Conservation (phyloP, 1,140 invertebrate genomes). For the Penaeus japonicus region DNA sequence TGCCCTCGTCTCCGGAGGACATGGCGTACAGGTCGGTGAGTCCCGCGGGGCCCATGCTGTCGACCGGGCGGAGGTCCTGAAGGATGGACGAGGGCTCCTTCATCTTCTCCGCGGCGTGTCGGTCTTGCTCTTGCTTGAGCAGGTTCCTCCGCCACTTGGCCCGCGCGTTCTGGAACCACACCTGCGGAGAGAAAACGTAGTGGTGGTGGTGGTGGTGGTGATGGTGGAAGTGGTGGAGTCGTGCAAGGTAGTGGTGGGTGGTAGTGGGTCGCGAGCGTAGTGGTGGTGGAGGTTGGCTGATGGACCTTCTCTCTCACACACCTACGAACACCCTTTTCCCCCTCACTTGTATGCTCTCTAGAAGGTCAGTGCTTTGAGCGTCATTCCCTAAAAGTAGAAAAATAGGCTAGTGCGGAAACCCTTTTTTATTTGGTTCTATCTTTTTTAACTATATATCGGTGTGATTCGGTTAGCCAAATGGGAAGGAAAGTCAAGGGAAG, state of each 20-base stretch:
- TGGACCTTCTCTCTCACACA: neutral
- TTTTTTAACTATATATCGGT: neutral
- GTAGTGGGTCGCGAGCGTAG: neutral
- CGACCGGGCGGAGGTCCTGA: slow-evolving; percentile 41
- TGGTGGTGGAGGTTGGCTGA: slow-evolving; percentile 16
- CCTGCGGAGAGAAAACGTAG: slow-evolving; percentile 72
- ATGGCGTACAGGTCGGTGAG: slow-evolving; percentile 53
- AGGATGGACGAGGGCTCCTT: slow-evolving; percentile 39
- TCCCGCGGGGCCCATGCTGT: slow-evolving; percentile 32
- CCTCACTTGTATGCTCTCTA: too few species aligned
- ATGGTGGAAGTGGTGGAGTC: neutral
- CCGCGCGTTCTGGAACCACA: slow-evolving; percentile 98
- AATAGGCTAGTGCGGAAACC: slow-evolving; percentile 23
- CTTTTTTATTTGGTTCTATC: neutral
- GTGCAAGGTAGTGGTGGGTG: neutral
- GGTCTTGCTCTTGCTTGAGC: slow-evolving; percentile 57
- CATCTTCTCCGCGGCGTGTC: slow-evolving; percentile 46
- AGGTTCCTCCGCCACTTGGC: slow-evolving; percentile 89
- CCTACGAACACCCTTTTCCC: too few species aligned
- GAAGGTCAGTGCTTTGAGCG: neutral
- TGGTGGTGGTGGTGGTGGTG: slow-evolving; percentile 31
- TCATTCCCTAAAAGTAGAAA: slow-evolving; percentile 36
- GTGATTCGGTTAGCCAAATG: too few species aligned
- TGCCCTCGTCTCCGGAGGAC: slow-evolving; percentile 48
- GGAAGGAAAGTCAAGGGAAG: too few species aligned